phyloP scores from a whole-genome alignment of 1,140 invertebrate species.

The Oncopeltus fasciatus region DNA sequence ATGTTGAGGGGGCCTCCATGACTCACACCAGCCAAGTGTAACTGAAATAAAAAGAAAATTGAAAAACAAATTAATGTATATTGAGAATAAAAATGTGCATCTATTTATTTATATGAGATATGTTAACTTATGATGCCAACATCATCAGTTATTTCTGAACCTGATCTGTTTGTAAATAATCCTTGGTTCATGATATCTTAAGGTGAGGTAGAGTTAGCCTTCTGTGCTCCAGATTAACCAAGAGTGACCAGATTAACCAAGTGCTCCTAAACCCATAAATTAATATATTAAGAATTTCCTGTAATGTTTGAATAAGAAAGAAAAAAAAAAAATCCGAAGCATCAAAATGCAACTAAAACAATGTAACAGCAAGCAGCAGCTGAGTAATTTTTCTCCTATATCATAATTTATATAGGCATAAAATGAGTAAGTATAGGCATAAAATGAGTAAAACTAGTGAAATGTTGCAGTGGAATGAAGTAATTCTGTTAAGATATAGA shows the following conservation, averaged over 20 bases:
- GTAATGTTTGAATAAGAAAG: not conserved
- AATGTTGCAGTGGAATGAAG: too few species aligned
- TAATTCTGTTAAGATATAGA: not conserved
- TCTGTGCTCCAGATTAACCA: not conserved
- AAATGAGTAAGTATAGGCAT: too few species aligned
- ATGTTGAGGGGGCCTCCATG: constrained; percentile 53
- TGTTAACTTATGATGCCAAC: not conserved
- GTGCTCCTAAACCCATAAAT: constrained; percentile 2
- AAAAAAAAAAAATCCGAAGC: not conserved
- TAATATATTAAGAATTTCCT: too few species aligned
- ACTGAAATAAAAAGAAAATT: constrained; percentile 14
- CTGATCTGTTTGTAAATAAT: constrained; percentile 6
- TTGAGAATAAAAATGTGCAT: too few species aligned
- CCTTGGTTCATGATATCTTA: not conserved
- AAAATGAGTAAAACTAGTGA: too few species aligned
- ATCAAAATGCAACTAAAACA: not conserved
- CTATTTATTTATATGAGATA: too few species aligned
- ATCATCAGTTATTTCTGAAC: not conserved
- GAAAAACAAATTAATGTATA: too few species aligned
- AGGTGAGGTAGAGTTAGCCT: not conserved
- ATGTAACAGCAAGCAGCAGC: too few species aligned
- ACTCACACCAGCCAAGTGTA: constrained; percentile 37
- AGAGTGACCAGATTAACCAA: not conserved
- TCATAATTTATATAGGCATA: too few species aligned
- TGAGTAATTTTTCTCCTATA: too few species aligned